Evolutionary conservation across 2,113 vertebrate genomes (phyloP), one percentile per base, ranked within the genome.

Genomic region (Amazona vittata): DNA sequence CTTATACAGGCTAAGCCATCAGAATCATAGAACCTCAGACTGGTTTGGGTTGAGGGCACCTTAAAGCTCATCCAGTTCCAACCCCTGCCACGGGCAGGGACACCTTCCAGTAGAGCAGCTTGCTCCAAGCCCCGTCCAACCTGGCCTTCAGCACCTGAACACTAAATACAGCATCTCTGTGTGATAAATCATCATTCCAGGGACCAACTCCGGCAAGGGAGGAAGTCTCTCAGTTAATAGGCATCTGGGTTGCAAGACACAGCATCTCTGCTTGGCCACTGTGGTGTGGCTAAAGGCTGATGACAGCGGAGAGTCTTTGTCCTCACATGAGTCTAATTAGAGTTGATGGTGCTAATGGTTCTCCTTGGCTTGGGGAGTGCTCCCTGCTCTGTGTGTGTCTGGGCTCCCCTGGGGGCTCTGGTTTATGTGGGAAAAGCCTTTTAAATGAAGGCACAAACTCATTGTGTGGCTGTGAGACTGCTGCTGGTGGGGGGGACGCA

Each of bases 211-310:
- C 10, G 24, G n/a, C 6, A 43, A 47, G 43, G 14, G 15, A 29
- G 9, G 9, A 46, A 15, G 21, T 11, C 5, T n/a, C 70, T 39
- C 1, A 2, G 53, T 17, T 37, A 4, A 3, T 0, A 26, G 49
- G 25, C 49, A 15, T 26, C 25, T 50, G 49, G 49, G 49, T 50
- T 50, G 49, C 49, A 50, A 50, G 49, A 15, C 49, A 50, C 49
- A 50, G 49, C 49, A 50, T 49, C 49, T 50, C 49, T 26, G 25
- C 49, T 50, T 50, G 49, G 49, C 49, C 49, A 26, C 2, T 50
- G 49, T 50, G 49, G 49, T 50, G 49, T 50, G 49, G 49, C 49
- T 50, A 50, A 50, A 50, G 49, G 49, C 49, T 50, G 49, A 50
- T 50, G 49, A 50, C 49, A 50, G 49, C 49, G 15, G 9, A 15